phyloP scores from a whole-genome alignment of 2,888 invertebrate species.

The Coelogynopora nodosa region DNA sequence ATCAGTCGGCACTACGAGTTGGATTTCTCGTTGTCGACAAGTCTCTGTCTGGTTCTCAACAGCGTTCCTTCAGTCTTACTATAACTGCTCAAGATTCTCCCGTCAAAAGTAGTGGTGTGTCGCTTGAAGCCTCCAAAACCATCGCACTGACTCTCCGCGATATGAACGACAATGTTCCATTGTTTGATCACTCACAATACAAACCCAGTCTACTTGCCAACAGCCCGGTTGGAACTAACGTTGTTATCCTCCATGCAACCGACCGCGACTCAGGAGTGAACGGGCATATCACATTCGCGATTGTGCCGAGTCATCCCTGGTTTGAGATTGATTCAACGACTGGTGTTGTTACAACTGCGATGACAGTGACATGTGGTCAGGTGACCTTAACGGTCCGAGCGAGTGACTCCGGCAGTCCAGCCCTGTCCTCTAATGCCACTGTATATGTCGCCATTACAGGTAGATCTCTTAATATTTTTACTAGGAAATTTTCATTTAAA shows the following conservation, averaged over 20 bases:
- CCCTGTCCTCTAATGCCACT: background rate
- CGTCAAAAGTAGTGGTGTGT: background rate
- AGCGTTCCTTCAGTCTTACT: background rate
- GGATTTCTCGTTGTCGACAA: background rate
- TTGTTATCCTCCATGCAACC: background rate
- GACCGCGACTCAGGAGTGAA: background rate
- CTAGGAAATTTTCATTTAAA: background rate
- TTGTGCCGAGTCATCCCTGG: slow-evolving; percentile 2
- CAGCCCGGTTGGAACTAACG: background rate
- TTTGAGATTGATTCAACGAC: background rate
- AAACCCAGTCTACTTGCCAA: background rate
- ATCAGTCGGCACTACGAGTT: background rate
- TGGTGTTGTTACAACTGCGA: background rate
- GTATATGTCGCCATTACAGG: background rate
- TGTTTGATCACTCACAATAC: background rate
- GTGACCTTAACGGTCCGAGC: background rate
- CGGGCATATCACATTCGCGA: background rate
- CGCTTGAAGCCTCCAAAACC: background rate
- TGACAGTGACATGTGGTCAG: background rate
- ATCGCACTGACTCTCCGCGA: background rate
- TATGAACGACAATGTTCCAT: background rate
- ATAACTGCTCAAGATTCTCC: background rate
- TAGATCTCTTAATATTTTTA: background rate
- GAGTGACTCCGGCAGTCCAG: background rate
- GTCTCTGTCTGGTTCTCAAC: background rate